These are phyloP conservation scores for Myopa testacea DNA, from an alignment of 2,888 invertebrate genomes.

Conservation along the genomic window DNA sequence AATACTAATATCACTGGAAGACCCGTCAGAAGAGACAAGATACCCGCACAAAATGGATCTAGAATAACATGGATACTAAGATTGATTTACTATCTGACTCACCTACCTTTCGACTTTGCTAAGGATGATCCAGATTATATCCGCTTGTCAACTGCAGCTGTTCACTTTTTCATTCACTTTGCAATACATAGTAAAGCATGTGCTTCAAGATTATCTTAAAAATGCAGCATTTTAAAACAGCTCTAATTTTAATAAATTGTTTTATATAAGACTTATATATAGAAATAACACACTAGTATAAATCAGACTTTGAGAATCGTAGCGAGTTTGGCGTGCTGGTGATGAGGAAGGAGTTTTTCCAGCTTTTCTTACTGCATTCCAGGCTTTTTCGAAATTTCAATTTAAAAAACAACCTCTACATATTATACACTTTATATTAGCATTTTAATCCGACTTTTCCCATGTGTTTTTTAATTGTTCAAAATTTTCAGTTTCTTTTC, in stretches of 20 bases:
- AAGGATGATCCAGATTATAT: conserved; percentile 49
- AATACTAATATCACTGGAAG: too few relatives aligned
- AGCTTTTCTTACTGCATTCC: not conserved
- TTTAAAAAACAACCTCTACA: too few relatives aligned
- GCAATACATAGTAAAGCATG: conserved; percentile 41
- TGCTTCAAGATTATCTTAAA: conserved; percentile 3
- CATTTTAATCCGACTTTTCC: not conserved
- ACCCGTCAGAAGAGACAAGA: too few relatives aligned
- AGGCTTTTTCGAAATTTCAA: too few relatives aligned
- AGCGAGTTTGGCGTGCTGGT: not conserved
- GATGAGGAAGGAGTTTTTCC: too few relatives aligned
- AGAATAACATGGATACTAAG: too few relatives aligned
- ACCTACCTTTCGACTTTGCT: conserved; percentile 49
- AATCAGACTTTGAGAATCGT: conserved; percentile 12
- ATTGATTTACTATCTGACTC: too few relatives aligned
- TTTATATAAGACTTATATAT: not conserved
- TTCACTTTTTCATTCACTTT: conserved; percentile 31
- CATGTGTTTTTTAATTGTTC: not conserved
- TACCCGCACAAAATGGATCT: too few relatives aligned
- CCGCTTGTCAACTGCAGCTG: conserved; percentile 51
- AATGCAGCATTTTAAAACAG: conserved; percentile 7
- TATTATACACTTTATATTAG: too few relatives aligned
- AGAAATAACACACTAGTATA: conserved; percentile 7
- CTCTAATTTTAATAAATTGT: not conserved
- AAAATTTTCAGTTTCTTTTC: not conserved